Conservation (phyloP, 1,140 invertebrate genomes). For the Marisa cornuarietis region DNA sequence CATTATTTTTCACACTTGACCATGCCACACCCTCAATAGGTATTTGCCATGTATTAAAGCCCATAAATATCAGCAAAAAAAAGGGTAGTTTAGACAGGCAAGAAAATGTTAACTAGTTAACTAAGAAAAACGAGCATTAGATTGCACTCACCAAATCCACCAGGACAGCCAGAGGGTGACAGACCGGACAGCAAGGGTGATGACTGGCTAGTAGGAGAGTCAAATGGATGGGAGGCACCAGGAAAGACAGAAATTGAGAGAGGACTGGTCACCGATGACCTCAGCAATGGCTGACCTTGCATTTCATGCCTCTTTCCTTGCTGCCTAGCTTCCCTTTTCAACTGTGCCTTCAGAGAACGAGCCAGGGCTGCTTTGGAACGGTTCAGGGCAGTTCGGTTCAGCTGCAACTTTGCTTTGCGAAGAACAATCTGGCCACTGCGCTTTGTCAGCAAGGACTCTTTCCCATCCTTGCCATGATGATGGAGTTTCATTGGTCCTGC, state of each 20-base stretch:
- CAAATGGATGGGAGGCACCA: constrained; percentile 15
- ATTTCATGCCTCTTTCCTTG: constrained; percentile 32
- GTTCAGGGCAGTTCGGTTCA: constrained; percentile 58
- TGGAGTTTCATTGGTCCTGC: constrained; percentile 31
- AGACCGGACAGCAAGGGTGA: constrained; percentile 7
- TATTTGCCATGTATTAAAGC: too few relatives aligned
- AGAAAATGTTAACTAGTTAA: too few relatives aligned
- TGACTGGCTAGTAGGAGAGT: constrained; percentile 28
- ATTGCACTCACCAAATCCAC: constrained; percentile 23
- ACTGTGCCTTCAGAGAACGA: constrained; percentile 59
- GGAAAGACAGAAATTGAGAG: constrained; percentile 23
- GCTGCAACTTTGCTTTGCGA: constrained; percentile 60
- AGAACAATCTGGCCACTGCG: constrained; percentile 48
- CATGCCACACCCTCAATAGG: too few relatives aligned
- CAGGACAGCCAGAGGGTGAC: constrained; percentile 11
- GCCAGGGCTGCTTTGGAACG: constrained; percentile 61
- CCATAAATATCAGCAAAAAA: too few relatives aligned
- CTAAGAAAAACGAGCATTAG: not conserved
- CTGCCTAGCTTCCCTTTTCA: constrained; percentile 58
- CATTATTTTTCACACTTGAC: too few relatives aligned
- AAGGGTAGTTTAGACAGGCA: too few relatives aligned
- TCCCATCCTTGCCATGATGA: constrained; percentile 27
- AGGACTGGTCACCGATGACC: constrained; percentile 19
- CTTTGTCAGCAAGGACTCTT: constrained; percentile 29
- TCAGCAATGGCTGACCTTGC: constrained; percentile 14